Evolutionary conservation across 2,888 invertebrate genomes (phyloP).

Genomic region (Drosophila birchii): DNA sequence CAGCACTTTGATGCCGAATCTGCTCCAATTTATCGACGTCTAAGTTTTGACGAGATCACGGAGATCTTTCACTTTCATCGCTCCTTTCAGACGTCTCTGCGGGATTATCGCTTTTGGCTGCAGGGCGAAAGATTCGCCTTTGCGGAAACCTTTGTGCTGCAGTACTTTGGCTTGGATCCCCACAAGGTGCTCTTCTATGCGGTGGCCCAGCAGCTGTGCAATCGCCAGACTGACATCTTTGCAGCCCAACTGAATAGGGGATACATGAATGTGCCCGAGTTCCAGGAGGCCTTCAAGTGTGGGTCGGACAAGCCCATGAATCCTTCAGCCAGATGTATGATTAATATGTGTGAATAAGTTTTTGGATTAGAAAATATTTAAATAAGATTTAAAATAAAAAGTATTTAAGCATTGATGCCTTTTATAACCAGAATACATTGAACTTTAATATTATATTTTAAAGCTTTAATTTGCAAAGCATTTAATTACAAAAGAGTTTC

Average conservation of each 20-base stretch:
- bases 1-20: slow-evolving; percentile 56
- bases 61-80: slow-evolving; percentile 76
- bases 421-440: not conserved
- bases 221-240: slow-evolving; percentile 71
- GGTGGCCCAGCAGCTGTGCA: slow-evolving; percentile 80
- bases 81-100: slow-evolving; percentile 70
- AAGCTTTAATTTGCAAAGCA: no score
- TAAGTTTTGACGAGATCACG: slow-evolving; percentile 63
- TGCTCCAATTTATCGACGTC: slow-evolving; percentile 53
- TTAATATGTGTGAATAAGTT: slow-evolving; percentile 42
- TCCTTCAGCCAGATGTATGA: slow-evolving; percentile 80
- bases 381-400: not conserved
- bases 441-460: not conserved
- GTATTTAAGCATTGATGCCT: no score
- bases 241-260: slow-evolving; percentile 77
- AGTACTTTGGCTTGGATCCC: slow-evolving; percentile 76
- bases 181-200: slow-evolving; percentile 81
- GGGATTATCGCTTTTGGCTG: slow-evolving; percentile 82
- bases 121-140: slow-evolving; percentile 81
- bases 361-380: not conserved
- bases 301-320: slow-evolving; percentile 72
- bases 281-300: slow-evolving; percentile 80
- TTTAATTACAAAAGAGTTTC: no score
- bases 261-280: slow-evolving; percentile 81
- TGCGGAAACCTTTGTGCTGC: slow-evolving; percentile 80